These are phyloP conservation scores for Limnephilus rhombicus DNA, from an alignment of 2,888 invertebrate genomes.

Conservation along the genomic window DNA sequence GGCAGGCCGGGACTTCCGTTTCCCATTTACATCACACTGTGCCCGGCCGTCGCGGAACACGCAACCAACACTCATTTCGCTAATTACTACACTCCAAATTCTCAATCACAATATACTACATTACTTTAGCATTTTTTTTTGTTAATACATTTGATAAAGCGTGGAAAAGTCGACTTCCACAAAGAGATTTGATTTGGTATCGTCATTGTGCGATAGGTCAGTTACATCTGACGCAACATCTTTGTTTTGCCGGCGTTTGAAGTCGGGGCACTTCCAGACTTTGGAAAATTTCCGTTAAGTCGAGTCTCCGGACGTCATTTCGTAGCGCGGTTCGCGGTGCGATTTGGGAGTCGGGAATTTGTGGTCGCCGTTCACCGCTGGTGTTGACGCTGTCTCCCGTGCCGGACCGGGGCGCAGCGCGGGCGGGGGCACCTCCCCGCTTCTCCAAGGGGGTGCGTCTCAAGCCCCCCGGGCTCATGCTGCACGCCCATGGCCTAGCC, in stretches of 20 bases:
- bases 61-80: not conserved
- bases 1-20: not conserved
- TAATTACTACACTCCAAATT: not conserved
- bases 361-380: not conserved
- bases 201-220: conserved; percentile 15
- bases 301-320: not conserved
- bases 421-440: conserved; percentile 44
- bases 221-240: conserved; percentile 18
- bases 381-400: conserved; percentile 40
- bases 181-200: not conserved
- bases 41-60: conserved; percentile 19
- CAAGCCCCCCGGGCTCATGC: conserved; percentile 54
- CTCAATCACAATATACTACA: not conserved
- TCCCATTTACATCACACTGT: not conserved
- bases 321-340: not conserved
- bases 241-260: conserved; percentile 2
- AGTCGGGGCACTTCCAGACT: not conserved
- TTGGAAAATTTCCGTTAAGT: not conserved
- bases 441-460: conserved; percentile 66
- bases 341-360: conserved; percentile 25
- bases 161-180: not conserved
- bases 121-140: not conserved
- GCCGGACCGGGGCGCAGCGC: conserved; percentile 43
- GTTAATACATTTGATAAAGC: not conserved
- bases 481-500: conserved; percentile 39